Conservation (phyloP, 2,888 invertebrate genomes). For the Apantesis nais region DNA sequence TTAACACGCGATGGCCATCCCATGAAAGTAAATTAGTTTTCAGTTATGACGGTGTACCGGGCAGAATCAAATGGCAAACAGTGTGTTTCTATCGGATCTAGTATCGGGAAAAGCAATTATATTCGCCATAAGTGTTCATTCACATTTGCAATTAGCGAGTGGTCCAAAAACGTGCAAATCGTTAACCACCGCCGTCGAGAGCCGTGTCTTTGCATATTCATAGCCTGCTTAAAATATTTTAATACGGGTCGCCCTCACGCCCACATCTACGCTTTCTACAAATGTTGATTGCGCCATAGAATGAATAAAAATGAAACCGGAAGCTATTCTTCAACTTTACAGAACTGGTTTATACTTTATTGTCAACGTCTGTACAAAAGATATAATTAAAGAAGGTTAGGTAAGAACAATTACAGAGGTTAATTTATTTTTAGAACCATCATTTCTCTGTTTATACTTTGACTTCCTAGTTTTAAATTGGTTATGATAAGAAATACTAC, state of each 20-base stretch:
- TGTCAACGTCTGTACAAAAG: constrained; percentile 25
- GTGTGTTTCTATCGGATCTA: constrained; percentile 62
- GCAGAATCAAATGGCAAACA: constrained; percentile 69
- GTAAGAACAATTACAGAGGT: background rate
- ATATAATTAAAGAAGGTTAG: constrained; percentile 28
- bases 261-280: constrained; percentile 75
- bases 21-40: constrained; percentile 55
- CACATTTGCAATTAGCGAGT: constrained; percentile 84
- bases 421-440: background rate
- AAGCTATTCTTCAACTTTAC: constrained; percentile 33
- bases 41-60: constrained; percentile 44
- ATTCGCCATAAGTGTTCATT: constrained; percentile 82
- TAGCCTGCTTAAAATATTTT: constrained; percentile 85
- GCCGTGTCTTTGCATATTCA: constrained; percentile 85
- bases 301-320: constrained; percentile 61
- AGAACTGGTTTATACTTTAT: constrained; percentile 32
- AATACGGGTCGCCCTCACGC: constrained; percentile 76
- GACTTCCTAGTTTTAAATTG: too few species aligned
- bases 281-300: constrained; percentile 74
- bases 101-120: constrained; percentile 82
- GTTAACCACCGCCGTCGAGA: constrained; percentile 77
- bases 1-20: constrained; percentile 36
- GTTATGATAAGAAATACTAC: too few species aligned
- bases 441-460: too few species aligned
- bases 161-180: constrained; percentile 85